These are phyloP conservation scores for Lathamus discolor DNA, from an alignment of 2,113 vertebrate species.

Conservation along the genomic window DNA sequence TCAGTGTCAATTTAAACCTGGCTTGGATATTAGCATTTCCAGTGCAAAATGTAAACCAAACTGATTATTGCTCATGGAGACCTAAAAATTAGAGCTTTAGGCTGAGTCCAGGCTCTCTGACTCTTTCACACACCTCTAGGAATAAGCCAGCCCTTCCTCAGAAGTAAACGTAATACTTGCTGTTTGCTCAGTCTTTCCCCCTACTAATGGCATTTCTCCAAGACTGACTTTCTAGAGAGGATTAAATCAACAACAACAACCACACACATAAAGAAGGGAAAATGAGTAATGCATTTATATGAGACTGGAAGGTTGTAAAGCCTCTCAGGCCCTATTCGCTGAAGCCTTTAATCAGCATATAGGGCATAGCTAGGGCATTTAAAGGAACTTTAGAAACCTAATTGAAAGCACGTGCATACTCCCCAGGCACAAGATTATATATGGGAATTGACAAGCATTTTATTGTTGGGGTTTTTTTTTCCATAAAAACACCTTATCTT, in stretches of 20 bases:
- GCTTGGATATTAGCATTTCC: not conserved
- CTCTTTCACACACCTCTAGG: not conserved
- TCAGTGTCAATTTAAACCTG: not conserved
- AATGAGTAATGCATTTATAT: not conserved
- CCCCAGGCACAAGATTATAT: not conserved
- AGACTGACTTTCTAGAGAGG: not conserved
- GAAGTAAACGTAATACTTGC: not conserved
- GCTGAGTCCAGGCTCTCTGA: not conserved
- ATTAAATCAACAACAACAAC: not conserved
- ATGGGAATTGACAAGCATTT: not conserved
- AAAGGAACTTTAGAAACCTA: not conserved
- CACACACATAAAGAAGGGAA: not conserved
- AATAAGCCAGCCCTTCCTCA: not conserved
- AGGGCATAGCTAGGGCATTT: not conserved
- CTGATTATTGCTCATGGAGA: not conserved
- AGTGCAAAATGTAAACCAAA: not conserved
- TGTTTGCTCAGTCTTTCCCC: not conserved
- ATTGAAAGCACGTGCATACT: not conserved
- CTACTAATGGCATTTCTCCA: not conserved
- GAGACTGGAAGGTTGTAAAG: not conserved
- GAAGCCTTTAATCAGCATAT: not conserved
- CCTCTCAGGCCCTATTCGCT: not conserved
- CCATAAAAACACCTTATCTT: not conserved
- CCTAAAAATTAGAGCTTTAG: not conserved
- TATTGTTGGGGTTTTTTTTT: not conserved